Evolutionary conservation across 2,888 invertebrate species (phyloP).

Genomic region (Flabesymbios commensalis): DNA sequence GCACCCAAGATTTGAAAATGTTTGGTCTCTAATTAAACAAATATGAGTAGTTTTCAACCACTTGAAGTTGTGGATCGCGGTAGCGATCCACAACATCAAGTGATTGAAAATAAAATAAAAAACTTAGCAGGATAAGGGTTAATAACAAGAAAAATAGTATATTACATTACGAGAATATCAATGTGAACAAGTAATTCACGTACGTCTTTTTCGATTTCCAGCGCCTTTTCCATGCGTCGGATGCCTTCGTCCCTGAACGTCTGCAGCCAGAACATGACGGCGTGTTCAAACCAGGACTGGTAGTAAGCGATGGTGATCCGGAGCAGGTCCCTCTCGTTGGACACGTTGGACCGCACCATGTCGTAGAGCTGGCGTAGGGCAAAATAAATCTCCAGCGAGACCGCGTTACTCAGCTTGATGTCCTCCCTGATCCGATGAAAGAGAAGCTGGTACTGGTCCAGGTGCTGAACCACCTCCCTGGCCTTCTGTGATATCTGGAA

Average conservation of each 20-base stretch:
- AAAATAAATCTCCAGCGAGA: constrained; percentile 47
- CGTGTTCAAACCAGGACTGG: constrained; percentile 53
- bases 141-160: background rate
- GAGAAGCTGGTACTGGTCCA: constrained; percentile 50
- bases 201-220: constrained; percentile 57
- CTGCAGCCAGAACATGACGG: constrained; percentile 55
- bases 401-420: constrained; percentile 44
- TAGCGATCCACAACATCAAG: background rate
- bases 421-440: constrained; percentile 49
- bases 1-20: no score
- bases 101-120: background rate
- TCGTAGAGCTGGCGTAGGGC: constrained; percentile 41
- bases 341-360: constrained; percentile 42
- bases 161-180: background rate
- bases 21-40: no score
- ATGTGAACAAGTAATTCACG: background rate
- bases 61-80: no score
- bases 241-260: constrained; percentile 52
- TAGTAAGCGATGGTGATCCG: constrained; percentile 44
- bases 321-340: constrained; percentile 53
- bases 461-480: constrained; percentile 42
- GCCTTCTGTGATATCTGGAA: constrained; percentile 42
- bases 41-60: no score
- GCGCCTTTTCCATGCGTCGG: constrained; percentile 48
- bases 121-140: background rate